Base-by-base conservation (phyloP, 2,113 vertebrate species). In the Psittacula cyanocephala region DNA sequence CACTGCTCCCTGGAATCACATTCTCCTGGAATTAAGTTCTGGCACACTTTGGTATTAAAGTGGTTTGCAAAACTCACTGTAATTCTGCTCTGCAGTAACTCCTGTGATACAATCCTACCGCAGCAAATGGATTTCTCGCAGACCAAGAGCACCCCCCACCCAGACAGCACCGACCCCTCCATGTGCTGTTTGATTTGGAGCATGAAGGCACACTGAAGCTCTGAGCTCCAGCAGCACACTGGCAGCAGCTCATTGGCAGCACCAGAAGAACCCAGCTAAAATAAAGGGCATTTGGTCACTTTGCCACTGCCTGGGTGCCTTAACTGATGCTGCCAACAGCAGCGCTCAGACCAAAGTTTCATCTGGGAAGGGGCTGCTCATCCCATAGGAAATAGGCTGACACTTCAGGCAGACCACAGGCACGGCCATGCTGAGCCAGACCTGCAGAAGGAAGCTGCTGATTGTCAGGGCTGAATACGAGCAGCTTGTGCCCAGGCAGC, bases 111-210 rank as follows among this genome's bases (percentile, higher is more conserved):
- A 53, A 92, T 69, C 74, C 79, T 27, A 81, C 62, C 8, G 3
- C 23, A 44, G 63, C 67, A 95, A 95, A 95, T 52, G 74, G 70
- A 86, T 87, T 95, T 91, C 84, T 87, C 69, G 71, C 67, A 80
- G 87, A 87, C 35, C 44, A 84, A 87, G 62, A 55, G 33, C 60
- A 52, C 28, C 11, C 50, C 1, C 0, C 50, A 19, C 28, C 64
- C 33, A 10, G 43, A 24, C 2, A 4, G 64, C 77, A 22, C 69
- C 17, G 39, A 35, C 37, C 7, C 55, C 39, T 24, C 8, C 2
- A 0, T 11, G 22, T 1, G 1, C 39, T 39, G 49, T 37, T 7
- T 67, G 64, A 27, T 87, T 46, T 39, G 57, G 47, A 71, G 55
- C 9, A 1, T 14, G 65, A 65, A 49, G 55, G 50, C 63, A 23